A percentile compares a stretch with the other conserved stretches of the same genome.
These are phyloP conservation scores for Harpalus rufipes DNA, from an alignment of 2,888 invertebrate genomes.

Conservation along the genomic window DNA sequence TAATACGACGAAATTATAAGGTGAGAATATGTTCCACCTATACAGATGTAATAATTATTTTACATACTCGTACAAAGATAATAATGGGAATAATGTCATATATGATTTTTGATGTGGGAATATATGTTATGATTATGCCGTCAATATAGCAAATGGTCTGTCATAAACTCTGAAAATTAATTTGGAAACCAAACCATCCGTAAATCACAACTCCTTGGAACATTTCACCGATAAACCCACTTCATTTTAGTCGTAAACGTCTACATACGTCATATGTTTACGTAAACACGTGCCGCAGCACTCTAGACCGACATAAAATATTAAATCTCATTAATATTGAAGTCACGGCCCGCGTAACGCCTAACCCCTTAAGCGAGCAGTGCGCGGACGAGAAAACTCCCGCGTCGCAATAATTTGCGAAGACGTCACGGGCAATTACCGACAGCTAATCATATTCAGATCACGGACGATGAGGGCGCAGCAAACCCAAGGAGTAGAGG, in stretches of 20 bases:
- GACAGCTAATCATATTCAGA: constrained; percentile 65
- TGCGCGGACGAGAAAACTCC: constrained; percentile 40
- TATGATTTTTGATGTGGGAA: too few relatives aligned
- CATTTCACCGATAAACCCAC: constrained; percentile 16
- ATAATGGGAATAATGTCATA: too few relatives aligned
- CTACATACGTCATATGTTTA: constrained; percentile 54
- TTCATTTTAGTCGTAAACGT: constrained; percentile 44
- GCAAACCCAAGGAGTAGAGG: neutral
- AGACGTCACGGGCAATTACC: constrained; percentile 63
- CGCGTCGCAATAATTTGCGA: constrained; percentile 55
- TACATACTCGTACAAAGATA: too few relatives aligned
- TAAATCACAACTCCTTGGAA: neutral
- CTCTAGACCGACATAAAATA: constrained; percentile 55
- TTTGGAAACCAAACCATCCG: constrained; percentile 7
- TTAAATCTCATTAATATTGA: constrained; percentile 62
- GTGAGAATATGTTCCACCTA: too few relatives aligned
- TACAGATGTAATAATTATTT: too few relatives aligned
- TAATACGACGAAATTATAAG: too few relatives aligned
- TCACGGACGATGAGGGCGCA: constrained; percentile 41
- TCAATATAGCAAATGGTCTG: neutral
- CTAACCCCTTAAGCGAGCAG: constrained; percentile 32
- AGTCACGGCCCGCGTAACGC: constrained; percentile 44
- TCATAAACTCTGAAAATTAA: neutral
- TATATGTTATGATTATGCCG: neutral
- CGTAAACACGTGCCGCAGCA: constrained; percentile 57